Evolutionary conservation across 2,888 invertebrate species (phyloP), one percentile per base, ranked within the genome.

Genomic region (Chorisops tibialis): DNA sequence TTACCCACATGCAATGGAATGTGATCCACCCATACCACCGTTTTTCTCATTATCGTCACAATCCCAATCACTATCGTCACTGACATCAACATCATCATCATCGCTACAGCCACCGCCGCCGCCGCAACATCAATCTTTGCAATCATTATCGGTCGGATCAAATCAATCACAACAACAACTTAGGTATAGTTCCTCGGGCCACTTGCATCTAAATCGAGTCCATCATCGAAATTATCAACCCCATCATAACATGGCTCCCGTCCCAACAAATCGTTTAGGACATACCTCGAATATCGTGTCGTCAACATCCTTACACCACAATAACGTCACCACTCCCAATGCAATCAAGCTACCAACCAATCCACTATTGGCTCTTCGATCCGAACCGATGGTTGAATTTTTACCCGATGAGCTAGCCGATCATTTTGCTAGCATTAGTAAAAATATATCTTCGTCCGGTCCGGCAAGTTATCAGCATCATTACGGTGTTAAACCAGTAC

Each of bases 1-100:
- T 70, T 81, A 82, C 69, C 74, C 77, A 52, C 72, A 73, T 67
- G 86, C 87, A 69, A 92, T 91, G 88, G 91, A 92, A 72, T 92
- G 91, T 81, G 88, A 88, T 75, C 85, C 86, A 67, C 85, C 87
- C 59, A 81, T 81, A 64, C 79, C 80, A 47, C 72, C 75, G 63
- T 71, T 47, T 41, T 67, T 59, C 47, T 50, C 62, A 59, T 43
- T 49, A 61, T 61, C 63, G n/a, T 56, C 64, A 47, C 19, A 59
- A 60, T 54, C 60, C 35, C 63, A 52, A 47, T 64, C 58, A 63
- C 62, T 66, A 60, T 54, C 68, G 67, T 52, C 72, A 68, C 41
- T 41, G 62, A 61, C 64, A 19, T 50, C 63, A 48, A 37, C 62
- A 51, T 62, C 63, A 38, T 65, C 62, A 38, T 63, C 61, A 56